These are phyloP conservation scores for Periphyllus acericola DNA, from an alignment of 2,888 invertebrate genomes.

Conservation along the genomic window DNA sequence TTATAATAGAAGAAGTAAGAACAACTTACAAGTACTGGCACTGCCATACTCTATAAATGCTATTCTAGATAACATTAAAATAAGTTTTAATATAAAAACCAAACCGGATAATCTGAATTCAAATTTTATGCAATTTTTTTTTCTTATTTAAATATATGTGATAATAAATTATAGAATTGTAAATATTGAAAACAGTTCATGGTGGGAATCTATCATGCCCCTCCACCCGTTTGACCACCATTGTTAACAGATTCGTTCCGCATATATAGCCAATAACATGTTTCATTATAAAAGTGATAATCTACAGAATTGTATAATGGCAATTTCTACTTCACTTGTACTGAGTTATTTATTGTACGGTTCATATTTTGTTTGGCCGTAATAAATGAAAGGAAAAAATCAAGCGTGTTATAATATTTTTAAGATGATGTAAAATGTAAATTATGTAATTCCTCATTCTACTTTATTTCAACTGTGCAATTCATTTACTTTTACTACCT, in stretches of 20 bases:
- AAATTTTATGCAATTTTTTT: too few species aligned
- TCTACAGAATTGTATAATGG: neutral
- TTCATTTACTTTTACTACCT: slow-evolving; percentile 5
- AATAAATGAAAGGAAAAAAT: slow-evolving; percentile 17
- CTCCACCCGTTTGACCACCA: neutral
- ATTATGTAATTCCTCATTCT: neutral
- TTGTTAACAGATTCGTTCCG: neutral
- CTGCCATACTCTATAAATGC: too few species aligned
- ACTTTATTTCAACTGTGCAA: neutral
- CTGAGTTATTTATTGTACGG: neutral
- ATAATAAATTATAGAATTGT: too few species aligned
- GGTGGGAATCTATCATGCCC: too few species aligned
- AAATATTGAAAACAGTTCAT: too few species aligned
- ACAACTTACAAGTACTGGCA: too few species aligned
- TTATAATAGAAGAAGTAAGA: too few species aligned
- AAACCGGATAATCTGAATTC: too few species aligned
- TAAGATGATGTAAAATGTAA: slow-evolving; percentile 13
- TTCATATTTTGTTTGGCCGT: neutral
- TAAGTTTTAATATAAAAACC: too few species aligned
- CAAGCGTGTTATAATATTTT: slow-evolving; percentile 17
- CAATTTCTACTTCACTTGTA: neutral
- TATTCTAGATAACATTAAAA: too few species aligned
- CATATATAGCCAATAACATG: neutral
- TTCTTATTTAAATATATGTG: too few species aligned
- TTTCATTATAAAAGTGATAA: neutral